Base-by-base conservation (phyloP, 2,113 vertebrate genomes). In the Symphodus melops region DNA sequence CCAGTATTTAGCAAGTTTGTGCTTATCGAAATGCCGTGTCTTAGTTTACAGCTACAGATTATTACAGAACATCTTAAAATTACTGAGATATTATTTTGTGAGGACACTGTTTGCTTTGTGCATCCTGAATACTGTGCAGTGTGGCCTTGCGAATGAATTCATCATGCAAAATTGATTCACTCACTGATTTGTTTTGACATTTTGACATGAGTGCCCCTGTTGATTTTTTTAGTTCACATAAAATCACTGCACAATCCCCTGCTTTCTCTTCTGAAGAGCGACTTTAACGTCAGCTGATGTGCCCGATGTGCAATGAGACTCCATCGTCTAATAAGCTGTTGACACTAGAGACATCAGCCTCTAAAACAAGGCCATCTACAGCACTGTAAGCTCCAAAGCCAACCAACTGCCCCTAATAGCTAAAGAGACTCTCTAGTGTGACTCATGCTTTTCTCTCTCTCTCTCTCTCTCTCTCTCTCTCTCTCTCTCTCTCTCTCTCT, bases 141-240 rank as follows among this genome's bases (percentile, higher is more conserved):
- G 72, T 37, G 67, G 87, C 83, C 57, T 83, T 62, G 62, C 83
- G 72, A 82, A 91, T 86, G 75, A 68, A 76, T 79, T 65, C 72
- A 68, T 84, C 79, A 76, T 75, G 73, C 81, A 82, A 86, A 84
- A 88, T 70, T 62, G 17, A 90, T 88, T 80, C 56, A 53, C 64
- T 68, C 58, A 44, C 42, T 9, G 54, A 67, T 9, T 28, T 72
- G 23, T 46, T 46, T 41, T 33, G 36, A 60, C 21, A 65, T 65
- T 69, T 36, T 60, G 33, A 20, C 64, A 68, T 39, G 42, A 79
- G 44, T 56, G 33, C 16, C 48, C 33, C 53, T 1, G 17, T 51
- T 37, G 28, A 51, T 61, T 53, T 76, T 76, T 63, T 37, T 59
- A 39, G 23, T 46, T 36, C 4, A 42, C 13, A 13, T 28, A 51